Conservation (phyloP, 2,113 vertebrate genomes). For the Stigmatopora argus region DNA sequence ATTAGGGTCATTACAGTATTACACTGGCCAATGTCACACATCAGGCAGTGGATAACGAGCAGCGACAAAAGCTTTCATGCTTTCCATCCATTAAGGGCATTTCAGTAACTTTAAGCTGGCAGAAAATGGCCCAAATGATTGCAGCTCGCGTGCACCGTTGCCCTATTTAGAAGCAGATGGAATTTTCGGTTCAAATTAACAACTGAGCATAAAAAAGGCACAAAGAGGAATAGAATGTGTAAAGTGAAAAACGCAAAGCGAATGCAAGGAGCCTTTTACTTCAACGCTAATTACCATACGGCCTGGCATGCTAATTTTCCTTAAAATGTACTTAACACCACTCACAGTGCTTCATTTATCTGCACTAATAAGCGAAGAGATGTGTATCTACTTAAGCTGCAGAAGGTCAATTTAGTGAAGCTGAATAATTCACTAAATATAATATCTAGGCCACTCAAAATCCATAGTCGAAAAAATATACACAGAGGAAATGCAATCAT, state of each 20-base stretch:
- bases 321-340: constrained; percentile 58
- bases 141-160: constrained; percentile 36
- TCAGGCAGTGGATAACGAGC: constrained; percentile 34
- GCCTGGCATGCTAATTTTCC: constrained; percentile 45
- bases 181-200: constrained; percentile 60
- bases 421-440: constrained; percentile 60
- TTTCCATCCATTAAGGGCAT: constrained; percentile 39
- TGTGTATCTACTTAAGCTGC: constrained; percentile 59
- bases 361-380: constrained; percentile 52
- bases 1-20: constrained; percentile 61
- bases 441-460: constrained; percentile 49
- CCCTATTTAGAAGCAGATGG: constrained; percentile 53
- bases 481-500: constrained; percentile 33
- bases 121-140: constrained; percentile 60
- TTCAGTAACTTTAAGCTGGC: constrained; percentile 52
- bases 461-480: constrained; percentile 10
- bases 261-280: constrained; percentile 47
- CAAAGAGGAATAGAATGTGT: constrained; percentile 53
- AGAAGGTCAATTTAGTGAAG: constrained; percentile 55
- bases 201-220: constrained; percentile 32
- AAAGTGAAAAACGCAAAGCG: constrained; percentile 46
- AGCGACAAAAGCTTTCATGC: constrained; percentile 25
- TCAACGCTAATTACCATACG: constrained; percentile 60
- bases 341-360: constrained; percentile 54
- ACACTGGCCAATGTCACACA: constrained; percentile 51